A percentile compares a stretch with the other conserved stretches of the same genome.
Conservation (phyloP, 2,888 invertebrate genomes). For the Athalia circularis region DNA sequence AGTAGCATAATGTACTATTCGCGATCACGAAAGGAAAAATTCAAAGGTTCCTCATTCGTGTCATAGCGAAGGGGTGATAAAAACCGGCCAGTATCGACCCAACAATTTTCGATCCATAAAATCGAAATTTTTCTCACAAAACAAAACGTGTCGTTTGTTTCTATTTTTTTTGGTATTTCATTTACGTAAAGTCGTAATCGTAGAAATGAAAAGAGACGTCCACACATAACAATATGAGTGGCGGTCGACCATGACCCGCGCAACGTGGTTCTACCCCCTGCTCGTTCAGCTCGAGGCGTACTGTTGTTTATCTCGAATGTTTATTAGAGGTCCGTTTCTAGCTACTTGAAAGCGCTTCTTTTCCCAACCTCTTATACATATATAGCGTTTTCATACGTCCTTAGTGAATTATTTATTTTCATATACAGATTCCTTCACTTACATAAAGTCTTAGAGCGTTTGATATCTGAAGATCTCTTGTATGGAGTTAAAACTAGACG, state of each 20-base stretch:
- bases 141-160: too few species aligned
- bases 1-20: too few species aligned
- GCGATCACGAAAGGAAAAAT: too few species aligned
- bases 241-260: slow-evolving; percentile 60
- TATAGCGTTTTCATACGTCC: too few species aligned
- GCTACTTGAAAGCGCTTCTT: background rate
- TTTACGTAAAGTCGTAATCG: background rate
- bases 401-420: too few species aligned
- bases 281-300: slow-evolving; percentile 30
- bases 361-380: slow-evolving; percentile 2
- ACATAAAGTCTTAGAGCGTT: background rate
- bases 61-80: too few species aligned
- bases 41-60: too few species aligned
- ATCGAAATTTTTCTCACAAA: too few species aligned
- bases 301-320: slow-evolving; percentile 36
- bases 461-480: slow-evolving; percentile 25
- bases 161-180: too few species aligned
- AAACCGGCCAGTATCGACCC: too few species aligned
- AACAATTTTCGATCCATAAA: too few species aligned
- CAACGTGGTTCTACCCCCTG: slow-evolving; percentile 39
- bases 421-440: too few species aligned
- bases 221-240: slow-evolving; percentile 46
- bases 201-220: slow-evolving; percentile 14
- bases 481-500: slow-evolving; percentile 31
- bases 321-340: slow-evolving; percentile 27